phyloP scores from a whole-genome alignment of 2,888 invertebrate species.

The Lissonota sp. region DNA sequence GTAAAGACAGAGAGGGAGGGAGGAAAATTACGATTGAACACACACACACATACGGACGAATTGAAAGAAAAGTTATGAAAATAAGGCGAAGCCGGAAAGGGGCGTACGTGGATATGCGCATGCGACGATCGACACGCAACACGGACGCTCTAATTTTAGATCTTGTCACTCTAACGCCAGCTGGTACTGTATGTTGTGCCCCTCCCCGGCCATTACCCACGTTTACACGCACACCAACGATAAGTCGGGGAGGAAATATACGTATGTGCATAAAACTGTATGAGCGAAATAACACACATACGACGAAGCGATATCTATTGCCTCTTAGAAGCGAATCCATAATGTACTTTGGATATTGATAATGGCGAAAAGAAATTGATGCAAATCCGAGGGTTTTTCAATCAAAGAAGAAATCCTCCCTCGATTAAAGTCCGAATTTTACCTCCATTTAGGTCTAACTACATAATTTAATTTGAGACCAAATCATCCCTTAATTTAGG shows the following conservation, averaged over 20 bases:
- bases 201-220: slow-evolving; percentile 82
- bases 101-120: slow-evolving; percentile 81
- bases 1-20: slow-evolving; percentile 17
- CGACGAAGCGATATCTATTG: no score
- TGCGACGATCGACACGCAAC: slow-evolving; percentile 83
- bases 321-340: no score
- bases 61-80: slow-evolving; percentile 81
- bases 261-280: background rate
- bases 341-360: no score
- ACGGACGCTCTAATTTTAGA: slow-evolving; percentile 82
- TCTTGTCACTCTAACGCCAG: slow-evolving; percentile 83
- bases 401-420: no score
- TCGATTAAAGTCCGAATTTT: no score
- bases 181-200: slow-evolving; percentile 70
- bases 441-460: no score
- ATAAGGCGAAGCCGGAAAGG: slow-evolving; percentile 83
- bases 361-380: no score
- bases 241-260: slow-evolving; percentile 55
- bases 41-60: slow-evolving; percentile 62
- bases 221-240: slow-evolving; percentile 79
- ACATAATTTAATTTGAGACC: no score
- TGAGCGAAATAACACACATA: no score
- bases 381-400: no score
- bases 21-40: slow-evolving; percentile 53
- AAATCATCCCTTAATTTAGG: no score